Base-by-base conservation (phyloP, 1,140 invertebrate genomes). In the Stenopsyche tienmushanensis region DNA sequence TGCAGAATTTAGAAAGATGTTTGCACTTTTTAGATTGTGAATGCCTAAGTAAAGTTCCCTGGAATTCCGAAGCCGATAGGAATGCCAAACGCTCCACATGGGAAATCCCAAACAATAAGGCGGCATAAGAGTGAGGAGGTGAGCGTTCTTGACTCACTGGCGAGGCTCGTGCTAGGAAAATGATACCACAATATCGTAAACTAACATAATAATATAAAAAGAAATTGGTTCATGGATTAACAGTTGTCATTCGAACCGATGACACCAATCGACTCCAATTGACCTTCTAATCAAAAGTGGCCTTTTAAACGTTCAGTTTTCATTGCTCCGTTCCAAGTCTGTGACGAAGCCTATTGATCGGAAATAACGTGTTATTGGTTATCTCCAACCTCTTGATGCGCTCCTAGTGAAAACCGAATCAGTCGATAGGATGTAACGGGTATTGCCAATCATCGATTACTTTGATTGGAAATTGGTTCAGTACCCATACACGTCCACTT, bases 341-440 rank as follows among this genome's bases (percentile, higher is more conserved):
- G 23, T 7, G 49, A 21, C 44, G 44, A 15, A 17, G 44, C 39
- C 52, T 66, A 70, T 66, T 70, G 68, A 66, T 70, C 57, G 62
- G 57, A 64, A 70, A 70, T 65, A n/a, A 65, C 44, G 53, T 66
- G 50, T 42, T 64, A 70, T 70, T 63, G 55, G 65, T 55, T 62
- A 70, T 52, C 68, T 70, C 68, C 65, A 64, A 25, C 23, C 20
- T 20, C 29, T 13, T 41, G 21, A 60, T 70, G 68, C 44, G 39
- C 23, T 67, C 68, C 68, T 70, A 50, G 65, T 67, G 57, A 66
- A 70, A 70, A 66, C 68, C 68, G 65, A 70, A 70, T 70, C 68
- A 70, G 68, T 70, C 68, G 68, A 70, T 70, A 67, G 68, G 62
- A 70, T 63, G 65, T 70, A 70, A 70, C 68, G 64, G 59, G 60